Evolutionary conservation across 2,888 invertebrate species (phyloP).

Genomic region (Teleogryllus oceanicus): DNA sequence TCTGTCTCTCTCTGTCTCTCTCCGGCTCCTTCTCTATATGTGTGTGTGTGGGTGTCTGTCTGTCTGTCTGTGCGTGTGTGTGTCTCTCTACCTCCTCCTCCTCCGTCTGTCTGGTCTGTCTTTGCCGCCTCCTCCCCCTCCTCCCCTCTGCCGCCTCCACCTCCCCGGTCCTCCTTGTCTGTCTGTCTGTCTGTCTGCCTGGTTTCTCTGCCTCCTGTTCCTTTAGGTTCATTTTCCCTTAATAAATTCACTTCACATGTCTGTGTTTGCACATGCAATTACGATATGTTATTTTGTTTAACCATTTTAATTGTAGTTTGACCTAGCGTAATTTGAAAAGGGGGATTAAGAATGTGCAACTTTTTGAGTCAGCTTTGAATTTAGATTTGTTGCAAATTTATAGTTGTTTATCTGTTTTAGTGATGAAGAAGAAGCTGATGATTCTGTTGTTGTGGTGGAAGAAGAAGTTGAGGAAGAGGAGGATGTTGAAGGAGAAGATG

Average conservation of each 20-base stretch:
- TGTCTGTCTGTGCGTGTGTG: no score
- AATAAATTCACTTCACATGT: background rate
- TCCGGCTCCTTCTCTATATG: no score
- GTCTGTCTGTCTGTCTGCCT: no score
- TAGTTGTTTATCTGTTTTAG: conserved; percentile 18
- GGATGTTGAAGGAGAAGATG: conserved; percentile 35
- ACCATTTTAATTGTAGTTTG: background rate
- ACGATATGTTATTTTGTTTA: background rate
- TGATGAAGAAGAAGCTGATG: conserved; percentile 34
- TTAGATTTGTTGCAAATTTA: background rate
- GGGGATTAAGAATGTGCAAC: background rate
- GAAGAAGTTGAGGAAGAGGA: conserved; percentile 33
- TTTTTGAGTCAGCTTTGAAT: background rate
- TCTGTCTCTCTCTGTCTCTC: no score
- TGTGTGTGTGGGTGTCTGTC: no score
- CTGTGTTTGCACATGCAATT: background rate
- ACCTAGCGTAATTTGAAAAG: background rate
- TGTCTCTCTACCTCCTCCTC: no score
- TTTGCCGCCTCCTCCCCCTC: no score
- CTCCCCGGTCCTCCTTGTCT: no score
- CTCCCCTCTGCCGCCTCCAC: no score
- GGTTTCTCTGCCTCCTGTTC: no score
- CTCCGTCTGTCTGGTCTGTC: no score
- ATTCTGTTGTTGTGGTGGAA: conserved; percentile 32
- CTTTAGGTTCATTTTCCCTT: background rate